A percentile compares a stretch with the other conserved stretches of the same genome.
These are phyloP conservation scores for Chionomys nivalis DNA, from an alignment of 2,113 vertebrate genomes.

Conservation along the genomic window DNA sequence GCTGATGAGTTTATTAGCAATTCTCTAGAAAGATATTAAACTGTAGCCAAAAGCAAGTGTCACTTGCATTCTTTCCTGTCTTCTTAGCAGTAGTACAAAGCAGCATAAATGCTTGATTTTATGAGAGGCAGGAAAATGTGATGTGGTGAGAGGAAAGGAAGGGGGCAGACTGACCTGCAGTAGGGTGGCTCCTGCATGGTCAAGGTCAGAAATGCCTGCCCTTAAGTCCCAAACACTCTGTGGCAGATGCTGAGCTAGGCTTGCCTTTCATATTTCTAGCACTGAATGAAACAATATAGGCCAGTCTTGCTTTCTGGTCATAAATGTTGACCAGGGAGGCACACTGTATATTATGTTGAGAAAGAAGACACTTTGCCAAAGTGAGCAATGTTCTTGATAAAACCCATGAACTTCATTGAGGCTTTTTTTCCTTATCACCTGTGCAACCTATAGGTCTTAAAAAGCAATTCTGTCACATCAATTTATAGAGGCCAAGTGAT, in stretches of 20 bases:
- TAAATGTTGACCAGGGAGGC: conserved; percentile 36
- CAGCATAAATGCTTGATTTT: neutral
- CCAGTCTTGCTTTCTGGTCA: conserved; percentile 20
- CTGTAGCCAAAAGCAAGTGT: neutral
- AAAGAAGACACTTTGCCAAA: neutral
- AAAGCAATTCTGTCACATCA: neutral
- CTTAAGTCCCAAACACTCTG: neutral
- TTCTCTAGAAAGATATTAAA: neutral
- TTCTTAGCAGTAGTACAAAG: neutral
- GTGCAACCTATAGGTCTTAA: neutral
- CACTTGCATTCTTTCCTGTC: neutral
- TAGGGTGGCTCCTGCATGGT: neutral
- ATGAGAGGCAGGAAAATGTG: neutral
- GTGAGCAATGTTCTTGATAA: conserved; percentile 12
- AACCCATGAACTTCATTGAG: neutral
- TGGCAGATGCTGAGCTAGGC: neutral
- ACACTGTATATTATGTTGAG: neutral
- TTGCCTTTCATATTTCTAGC: conserved; percentile 9
- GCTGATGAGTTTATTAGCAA: neutral
- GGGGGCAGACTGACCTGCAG: neutral
- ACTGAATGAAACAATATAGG: neutral
- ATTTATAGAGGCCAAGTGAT: neutral
- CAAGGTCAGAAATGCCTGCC: neutral
- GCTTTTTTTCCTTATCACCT: neutral
- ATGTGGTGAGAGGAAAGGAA: neutral